phyloP scores from a whole-genome alignment of 2,888 invertebrate species.

The Acanthosepion esculentum region DNA sequence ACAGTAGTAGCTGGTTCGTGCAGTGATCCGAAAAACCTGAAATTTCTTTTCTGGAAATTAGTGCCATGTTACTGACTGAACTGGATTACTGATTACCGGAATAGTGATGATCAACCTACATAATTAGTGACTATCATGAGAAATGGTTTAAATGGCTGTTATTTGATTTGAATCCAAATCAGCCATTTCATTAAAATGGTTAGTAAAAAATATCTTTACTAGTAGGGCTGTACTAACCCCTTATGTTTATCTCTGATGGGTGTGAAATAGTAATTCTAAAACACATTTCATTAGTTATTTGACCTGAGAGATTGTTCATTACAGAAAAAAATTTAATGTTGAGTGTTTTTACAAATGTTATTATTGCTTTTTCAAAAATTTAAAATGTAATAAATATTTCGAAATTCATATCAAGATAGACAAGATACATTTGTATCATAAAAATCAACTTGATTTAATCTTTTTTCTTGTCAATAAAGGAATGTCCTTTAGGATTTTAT shows the following conservation, averaged over 20 bases:
- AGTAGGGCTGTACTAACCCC: not conserved
- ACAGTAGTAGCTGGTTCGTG: no score
- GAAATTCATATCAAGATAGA: not conserved
- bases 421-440: conserved; percentile 5
- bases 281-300: not conserved
- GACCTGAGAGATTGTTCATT: not conserved
- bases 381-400: not conserved
- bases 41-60: no score
- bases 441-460: not conserved
- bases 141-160: no score
- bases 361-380: not conserved
- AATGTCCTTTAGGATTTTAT: not conserved
- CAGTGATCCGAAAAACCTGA: no score
- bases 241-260: not conserved
- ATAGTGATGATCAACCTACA: no score
- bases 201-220: no score
- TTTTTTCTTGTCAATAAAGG: not conserved
- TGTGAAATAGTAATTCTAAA: not conserved
- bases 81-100: no score
- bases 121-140: no score
- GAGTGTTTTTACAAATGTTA: not conserved
- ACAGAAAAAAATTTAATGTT: not conserved
- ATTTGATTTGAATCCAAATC: no score
- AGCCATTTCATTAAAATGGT: no score
- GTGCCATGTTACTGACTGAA: no score